Evolutionary conservation across 2,888 invertebrate genomes (phyloP).

Genomic region (Calameuta pallipes): DNA sequence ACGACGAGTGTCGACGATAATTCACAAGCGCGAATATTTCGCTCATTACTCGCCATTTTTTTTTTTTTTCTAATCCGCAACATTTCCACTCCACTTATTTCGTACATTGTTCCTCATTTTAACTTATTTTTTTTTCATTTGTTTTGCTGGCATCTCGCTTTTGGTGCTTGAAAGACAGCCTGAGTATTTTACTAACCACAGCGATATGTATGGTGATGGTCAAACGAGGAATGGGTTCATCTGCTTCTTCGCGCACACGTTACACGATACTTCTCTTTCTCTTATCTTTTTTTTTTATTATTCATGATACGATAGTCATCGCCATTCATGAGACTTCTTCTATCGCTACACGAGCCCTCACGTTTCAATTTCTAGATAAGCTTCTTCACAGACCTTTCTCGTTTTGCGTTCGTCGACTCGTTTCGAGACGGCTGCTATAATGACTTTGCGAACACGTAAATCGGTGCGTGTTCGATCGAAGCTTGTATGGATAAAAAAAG

Average conservation of each 20-base stretch:
- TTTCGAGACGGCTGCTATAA: not conserved
- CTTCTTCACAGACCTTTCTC: not conserved
- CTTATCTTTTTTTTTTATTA: not conserved
- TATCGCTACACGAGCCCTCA: not conserved
- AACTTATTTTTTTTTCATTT: not conserved
- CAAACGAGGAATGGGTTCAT: slow-evolving; percentile 1
- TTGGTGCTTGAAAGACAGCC: slow-evolving; percentile 1
- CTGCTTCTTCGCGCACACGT: slow-evolving; percentile 1
- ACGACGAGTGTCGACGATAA: not conserved
- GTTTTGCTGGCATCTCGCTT: slow-evolving; percentile 1
- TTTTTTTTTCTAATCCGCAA: not conserved
- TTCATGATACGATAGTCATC: not conserved
- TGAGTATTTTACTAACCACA: slow-evolving; percentile 1
- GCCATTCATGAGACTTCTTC: not conserved
- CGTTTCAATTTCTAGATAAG: not conserved
- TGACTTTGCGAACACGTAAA: not conserved
- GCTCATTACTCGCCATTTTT: not conserved
- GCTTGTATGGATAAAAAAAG: not conserved
- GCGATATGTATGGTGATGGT: slow-evolving; percentile 3
- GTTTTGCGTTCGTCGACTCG: not conserved
- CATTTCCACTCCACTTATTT: not conserved
- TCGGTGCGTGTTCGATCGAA: no score
- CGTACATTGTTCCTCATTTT: not conserved
- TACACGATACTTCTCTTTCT: not conserved
- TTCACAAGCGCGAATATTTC: not conserved